Conservation (phyloP, 1,140 invertebrate species). For the Drosophila prosaltans region DNA sequence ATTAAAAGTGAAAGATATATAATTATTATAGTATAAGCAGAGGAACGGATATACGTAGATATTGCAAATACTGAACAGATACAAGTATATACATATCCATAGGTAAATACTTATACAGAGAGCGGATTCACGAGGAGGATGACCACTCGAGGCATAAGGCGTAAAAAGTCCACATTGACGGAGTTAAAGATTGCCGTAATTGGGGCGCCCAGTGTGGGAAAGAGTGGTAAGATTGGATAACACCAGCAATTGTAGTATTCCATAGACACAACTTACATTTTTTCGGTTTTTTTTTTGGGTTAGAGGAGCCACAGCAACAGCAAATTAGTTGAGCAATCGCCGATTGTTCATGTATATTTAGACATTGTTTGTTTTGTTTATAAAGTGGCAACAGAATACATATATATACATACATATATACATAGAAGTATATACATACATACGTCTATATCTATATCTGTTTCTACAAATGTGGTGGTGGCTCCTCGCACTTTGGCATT, state of each 20-base stretch:
- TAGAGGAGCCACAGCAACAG: constrained; percentile 35
- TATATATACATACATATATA: constrained; percentile 26
- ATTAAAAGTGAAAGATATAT: constrained; percentile 53
- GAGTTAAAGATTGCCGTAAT: constrained; percentile 95
- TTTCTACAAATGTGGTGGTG: constrained; percentile 23
- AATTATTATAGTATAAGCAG: constrained; percentile 18
- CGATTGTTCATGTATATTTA: constrained; percentile 73
- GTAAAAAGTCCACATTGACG: constrained; percentile 94
- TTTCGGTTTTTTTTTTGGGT: constrained; percentile 8
- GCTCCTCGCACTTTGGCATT: constrained; percentile 59
- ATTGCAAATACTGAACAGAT: constrained; percentile 3
- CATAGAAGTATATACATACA: background rate
- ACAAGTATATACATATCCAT: background rate
- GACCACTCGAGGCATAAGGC: constrained; percentile 89
- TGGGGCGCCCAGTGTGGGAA: constrained; percentile 93
- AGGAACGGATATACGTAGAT: constrained; percentile 50
- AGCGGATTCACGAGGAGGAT: constrained; percentile 74
- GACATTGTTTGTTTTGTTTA: constrained; percentile 80
- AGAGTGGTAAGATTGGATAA: constrained; percentile 88
- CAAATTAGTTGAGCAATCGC: constrained; percentile 81
- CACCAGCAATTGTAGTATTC: constrained; percentile 28
- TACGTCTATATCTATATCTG: constrained; percentile 2
- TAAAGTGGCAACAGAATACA: constrained; percentile 65
- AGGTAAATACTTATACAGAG: background rate
- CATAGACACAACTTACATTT: constrained; percentile 39